A percentile compares a stretch with the other conserved stretches of the same genome.
Evolutionary conservation across 2,113 vertebrate species (phyloP).

Genomic region (Origma solitaria): DNA sequence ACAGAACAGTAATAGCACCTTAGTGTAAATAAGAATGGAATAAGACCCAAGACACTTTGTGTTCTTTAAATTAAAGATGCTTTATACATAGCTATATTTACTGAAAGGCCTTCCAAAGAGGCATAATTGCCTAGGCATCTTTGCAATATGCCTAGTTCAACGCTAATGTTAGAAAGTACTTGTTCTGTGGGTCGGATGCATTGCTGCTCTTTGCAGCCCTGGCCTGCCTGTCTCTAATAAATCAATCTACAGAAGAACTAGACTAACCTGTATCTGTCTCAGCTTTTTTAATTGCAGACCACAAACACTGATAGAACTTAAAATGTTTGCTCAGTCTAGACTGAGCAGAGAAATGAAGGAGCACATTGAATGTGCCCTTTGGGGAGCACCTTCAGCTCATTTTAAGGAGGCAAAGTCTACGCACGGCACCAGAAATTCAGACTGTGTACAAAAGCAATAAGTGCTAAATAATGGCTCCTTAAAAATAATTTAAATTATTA

Average conservation of each 20-base stretch:
- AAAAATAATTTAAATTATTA: background rate
- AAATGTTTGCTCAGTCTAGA: slow-evolving; percentile 32
- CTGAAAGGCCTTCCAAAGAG: background rate
- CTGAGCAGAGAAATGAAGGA: background rate
- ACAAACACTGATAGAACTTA: background rate
- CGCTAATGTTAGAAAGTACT: slow-evolving; percentile 30
- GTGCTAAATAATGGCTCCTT: background rate
- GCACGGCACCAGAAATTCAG: background rate
- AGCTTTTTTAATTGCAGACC: background rate
- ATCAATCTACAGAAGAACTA: background rate
- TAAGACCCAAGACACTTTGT: background rate
- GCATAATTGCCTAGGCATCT: background rate
- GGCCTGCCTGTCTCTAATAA: background rate
- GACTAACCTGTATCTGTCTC: background rate
- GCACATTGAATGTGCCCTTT: background rate
- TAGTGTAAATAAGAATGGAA: background rate
- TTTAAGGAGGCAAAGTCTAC: background rate
- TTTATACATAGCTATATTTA: background rate
- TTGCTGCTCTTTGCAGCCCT: background rate
- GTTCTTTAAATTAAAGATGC: slow-evolving; percentile 6
- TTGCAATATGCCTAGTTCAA: background rate
- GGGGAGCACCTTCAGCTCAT: background rate
- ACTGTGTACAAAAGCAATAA: background rate
- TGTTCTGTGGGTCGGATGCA: background rate
- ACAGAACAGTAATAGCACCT: background rate